These are phyloP conservation scores for Ceratina australensis DNA, from an alignment of 1,140 invertebrate species.

Conservation along the genomic window DNA sequence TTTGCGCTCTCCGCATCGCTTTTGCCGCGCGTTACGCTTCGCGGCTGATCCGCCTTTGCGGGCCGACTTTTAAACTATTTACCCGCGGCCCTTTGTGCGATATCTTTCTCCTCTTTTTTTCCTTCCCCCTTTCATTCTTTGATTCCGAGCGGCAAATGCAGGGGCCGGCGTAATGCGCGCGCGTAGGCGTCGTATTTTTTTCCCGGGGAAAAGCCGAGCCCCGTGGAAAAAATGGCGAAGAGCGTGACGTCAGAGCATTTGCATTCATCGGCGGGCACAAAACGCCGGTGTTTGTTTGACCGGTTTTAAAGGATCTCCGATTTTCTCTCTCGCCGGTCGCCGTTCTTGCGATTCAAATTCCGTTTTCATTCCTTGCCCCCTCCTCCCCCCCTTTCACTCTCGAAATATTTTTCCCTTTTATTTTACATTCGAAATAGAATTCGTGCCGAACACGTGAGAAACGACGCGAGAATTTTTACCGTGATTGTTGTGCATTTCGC, in stretches of 20 bases:
- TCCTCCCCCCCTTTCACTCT: background rate
- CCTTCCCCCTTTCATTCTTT: background rate
- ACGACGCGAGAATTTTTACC: background rate
- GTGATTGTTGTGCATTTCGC: background rate
- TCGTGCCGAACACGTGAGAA: background rate
- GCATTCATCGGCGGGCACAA: slow-evolving; percentile 33
- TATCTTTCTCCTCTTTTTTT: slow-evolving; percentile 13
- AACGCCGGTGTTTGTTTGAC: slow-evolving; percentile 20
- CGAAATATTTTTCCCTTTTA: background rate
- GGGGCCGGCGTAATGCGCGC: slow-evolving; percentile 22
- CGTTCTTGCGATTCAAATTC: slow-evolving; percentile 19
- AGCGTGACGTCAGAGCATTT: slow-evolving; percentile 34
- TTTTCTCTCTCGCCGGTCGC: slow-evolving; percentile 18
- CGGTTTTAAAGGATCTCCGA: slow-evolving; percentile 29
- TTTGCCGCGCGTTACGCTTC: slow-evolving; percentile 11
- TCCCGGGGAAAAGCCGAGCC: slow-evolving; percentile 16
- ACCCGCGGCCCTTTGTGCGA: slow-evolving; percentile 28
- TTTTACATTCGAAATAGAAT: background rate
- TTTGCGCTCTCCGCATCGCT: background rate
- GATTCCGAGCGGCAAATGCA: slow-evolving; percentile 29
- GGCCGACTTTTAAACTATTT: slow-evolving; percentile 35
- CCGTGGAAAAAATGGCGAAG: slow-evolving; percentile 13
- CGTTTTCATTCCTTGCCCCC: background rate
- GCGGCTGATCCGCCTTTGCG: slow-evolving; percentile 9
- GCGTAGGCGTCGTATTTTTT: slow-evolving; percentile 22